These are phyloP conservation scores for Protonibea diacanthus DNA, from an alignment of 2,797 vertebrate species.

Conservation along the genomic window DNA sequence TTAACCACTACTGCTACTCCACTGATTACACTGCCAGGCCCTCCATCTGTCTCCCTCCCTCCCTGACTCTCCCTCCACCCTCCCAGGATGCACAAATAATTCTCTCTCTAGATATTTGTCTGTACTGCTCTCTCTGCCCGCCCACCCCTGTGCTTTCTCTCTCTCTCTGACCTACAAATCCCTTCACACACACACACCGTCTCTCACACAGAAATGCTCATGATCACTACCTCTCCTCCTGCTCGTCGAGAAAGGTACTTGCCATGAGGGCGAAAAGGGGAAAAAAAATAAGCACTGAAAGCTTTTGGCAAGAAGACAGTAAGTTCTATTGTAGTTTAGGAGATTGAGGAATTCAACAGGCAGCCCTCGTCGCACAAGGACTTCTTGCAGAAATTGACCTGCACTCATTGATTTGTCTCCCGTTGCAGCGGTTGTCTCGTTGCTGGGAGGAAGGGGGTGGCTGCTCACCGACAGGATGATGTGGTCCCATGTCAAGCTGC, in stretches of 20 bases:
- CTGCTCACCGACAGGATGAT: slow-evolving; percentile 62
- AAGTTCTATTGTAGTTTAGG: slow-evolving; percentile 42
- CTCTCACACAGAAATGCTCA: slow-evolving; percentile 26
- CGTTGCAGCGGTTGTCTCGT: slow-evolving; percentile 51
- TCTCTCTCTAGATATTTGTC: slow-evolving; percentile 55
- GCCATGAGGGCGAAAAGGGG: slow-evolving; percentile 1
- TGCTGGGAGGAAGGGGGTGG: slow-evolving; percentile 47
- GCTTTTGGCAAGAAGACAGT: slow-evolving; percentile 34
- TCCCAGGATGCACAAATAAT: slow-evolving; percentile 53
- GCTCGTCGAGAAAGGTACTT: slow-evolving; percentile 18
- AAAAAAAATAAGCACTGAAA: slow-evolving; percentile 7
- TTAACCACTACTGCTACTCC: slow-evolving; percentile 68
- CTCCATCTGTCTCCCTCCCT: slow-evolving; percentile 61
- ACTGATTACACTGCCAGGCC: slow-evolving; percentile 67
- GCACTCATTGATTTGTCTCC: slow-evolving; percentile 67
- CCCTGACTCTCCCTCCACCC: slow-evolving; percentile 14
- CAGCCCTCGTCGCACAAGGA: slow-evolving; percentile 21
- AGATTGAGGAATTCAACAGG: slow-evolving; percentile 51
- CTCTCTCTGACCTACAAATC: slow-evolving; percentile 59
- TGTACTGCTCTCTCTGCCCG: slow-evolving; percentile 17
- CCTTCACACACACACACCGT: slow-evolving; percentile 34
- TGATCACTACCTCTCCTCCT: slow-evolving; percentile 26
- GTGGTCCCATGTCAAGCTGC: slow-evolving; percentile 57
- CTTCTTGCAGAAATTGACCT: slow-evolving; percentile 56
- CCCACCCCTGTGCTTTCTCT: slow-evolving; percentile 16